A percentile compares a stretch with the other conserved stretches of the same genome.
Evolutionary conservation across 92 coral and sea anemone genomes (phyloP).

Genomic region (Virgularia gustaviana): DNA sequence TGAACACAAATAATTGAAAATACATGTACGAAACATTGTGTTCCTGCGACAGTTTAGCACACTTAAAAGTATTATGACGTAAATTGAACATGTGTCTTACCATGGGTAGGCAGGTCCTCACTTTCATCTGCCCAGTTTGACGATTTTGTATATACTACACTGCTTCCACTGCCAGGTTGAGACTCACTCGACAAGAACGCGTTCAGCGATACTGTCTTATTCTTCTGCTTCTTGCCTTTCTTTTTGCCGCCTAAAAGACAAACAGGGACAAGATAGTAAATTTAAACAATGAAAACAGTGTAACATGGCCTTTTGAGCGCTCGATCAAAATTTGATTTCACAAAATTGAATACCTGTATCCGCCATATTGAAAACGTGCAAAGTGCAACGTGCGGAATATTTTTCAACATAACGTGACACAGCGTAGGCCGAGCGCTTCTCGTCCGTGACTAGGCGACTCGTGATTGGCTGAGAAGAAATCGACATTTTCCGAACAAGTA

Average conservation of each 20-base stretch:
- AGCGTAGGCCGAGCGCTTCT: neutral
- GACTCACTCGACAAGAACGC: constrained; percentile 79
- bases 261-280: neutral
- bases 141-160: constrained; percentile 61
- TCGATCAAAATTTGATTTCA: neutral
- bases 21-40: too few species aligned
- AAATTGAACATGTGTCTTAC: constrained; percentile 47
- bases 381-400: too few species aligned
- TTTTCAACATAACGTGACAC: neutral
- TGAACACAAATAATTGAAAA: too few species aligned
- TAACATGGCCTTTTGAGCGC: neutral
- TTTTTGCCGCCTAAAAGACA: constrained; percentile 53
- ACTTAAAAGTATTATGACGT: too few species aligned
- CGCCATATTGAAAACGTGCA: constrained; percentile 94
- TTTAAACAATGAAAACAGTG: neutral
- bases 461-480: constrained; percentile 11
- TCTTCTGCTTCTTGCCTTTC: constrained; percentile 93
- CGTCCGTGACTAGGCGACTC: constrained; percentile 25
- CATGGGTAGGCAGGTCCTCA: constrained; percentile 77
- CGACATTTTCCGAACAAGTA: neutral
- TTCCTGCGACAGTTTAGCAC: too few species aligned
- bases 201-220: constrained; percentile 68
- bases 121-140: constrained; percentile 97
- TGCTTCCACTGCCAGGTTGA: constrained; percentile 62
- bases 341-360: constrained; percentile 77